Evolutionary conservation across 1,140 invertebrate species (phyloP), one percentile per base, ranked within the genome.

Genomic region (Drosophila varians): DNA sequence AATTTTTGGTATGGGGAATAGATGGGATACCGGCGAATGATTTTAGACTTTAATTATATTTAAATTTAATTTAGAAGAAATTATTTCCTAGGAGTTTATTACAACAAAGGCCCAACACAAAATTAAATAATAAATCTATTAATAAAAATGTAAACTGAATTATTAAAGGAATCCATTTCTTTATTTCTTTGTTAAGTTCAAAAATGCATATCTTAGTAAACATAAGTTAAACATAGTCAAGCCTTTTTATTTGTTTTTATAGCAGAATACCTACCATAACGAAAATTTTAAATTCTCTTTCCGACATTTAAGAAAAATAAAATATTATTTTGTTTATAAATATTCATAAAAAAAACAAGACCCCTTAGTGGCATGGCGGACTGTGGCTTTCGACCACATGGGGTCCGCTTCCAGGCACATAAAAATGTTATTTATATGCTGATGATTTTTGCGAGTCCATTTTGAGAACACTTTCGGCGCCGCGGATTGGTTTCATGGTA

Each of bases 371-470:
- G 14, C 2, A 19, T 8, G 23, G 47, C 7, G 4, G 21, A 26
- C 7, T 58, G 55, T 25, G 57, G 9, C 57, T 43, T 43, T 21
- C 2, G 26, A 25, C 45, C 60, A 43, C 36, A 74, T 52, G 46
- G 47, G 56, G 12, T 40, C 58, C 47, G 53, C 21, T 6, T 21
- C 45, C 36, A 23, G 31, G 25, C 28, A 42, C 34, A 16, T 34
- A 57, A 56, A 72, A 69, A 60, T 60, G 18, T 60, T 77, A 65
- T 83, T 77, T 74, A 83, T 74, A 77, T 82, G 69, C 40, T 64
- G 56, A 72, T 80, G 42, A 56, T 56, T 48, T 73, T 52, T 55
- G 45, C 14, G 8, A 36, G 49, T n/a, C 43, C 40, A 26, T 26
- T 28, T 38, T 36, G 8, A 28, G 19, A 2, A 18, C 14, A 11